Conservation (phyloP, 2,113 vertebrate genomes). For the Corydoras maculifer region DNA sequence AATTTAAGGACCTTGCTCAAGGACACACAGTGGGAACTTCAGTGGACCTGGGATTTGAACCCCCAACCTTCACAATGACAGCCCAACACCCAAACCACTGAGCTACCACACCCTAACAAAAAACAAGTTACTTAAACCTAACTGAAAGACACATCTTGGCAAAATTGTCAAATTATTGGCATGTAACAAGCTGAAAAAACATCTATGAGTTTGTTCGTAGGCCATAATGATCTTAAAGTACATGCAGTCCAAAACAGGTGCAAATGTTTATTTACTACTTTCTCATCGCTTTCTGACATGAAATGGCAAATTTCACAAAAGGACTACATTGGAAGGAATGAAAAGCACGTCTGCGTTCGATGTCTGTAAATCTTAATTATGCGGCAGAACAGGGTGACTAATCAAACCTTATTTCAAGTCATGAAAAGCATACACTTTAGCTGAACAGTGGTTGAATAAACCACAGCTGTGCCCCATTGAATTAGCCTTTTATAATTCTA, state of each 20-base stretch:
- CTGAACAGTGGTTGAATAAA: constrained; percentile 63
- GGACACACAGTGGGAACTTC: no score
- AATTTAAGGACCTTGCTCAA: no score
- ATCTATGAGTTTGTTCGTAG: no score
- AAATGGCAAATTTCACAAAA: constrained; percentile 5
- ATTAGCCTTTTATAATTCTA: constrained; percentile 35
- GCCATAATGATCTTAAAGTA: not conserved
- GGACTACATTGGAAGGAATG: constrained; percentile 32
- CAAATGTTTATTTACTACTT: constrained; percentile 1
- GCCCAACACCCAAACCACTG: no score
- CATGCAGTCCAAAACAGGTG: not conserved
- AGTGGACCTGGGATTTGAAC: no score
- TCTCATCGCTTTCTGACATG: constrained; percentile 7
- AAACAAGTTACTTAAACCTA: no score
- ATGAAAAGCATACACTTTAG: constrained; percentile 46
- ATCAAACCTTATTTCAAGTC: constrained; percentile 59
- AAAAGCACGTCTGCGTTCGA: constrained; percentile 12
- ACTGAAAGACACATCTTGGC: no score
- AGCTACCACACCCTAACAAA: no score
- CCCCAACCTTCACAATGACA: no score
- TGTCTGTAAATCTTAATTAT: constrained; percentile 39
- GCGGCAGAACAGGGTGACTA: constrained; percentile 48
- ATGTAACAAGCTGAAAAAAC: no score
- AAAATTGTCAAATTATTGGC: no score
- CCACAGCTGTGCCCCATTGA: constrained; percentile 55